Conservation (phyloP, 2,797 vertebrate genomes). For the Sphaeramia orbicularis region DNA sequence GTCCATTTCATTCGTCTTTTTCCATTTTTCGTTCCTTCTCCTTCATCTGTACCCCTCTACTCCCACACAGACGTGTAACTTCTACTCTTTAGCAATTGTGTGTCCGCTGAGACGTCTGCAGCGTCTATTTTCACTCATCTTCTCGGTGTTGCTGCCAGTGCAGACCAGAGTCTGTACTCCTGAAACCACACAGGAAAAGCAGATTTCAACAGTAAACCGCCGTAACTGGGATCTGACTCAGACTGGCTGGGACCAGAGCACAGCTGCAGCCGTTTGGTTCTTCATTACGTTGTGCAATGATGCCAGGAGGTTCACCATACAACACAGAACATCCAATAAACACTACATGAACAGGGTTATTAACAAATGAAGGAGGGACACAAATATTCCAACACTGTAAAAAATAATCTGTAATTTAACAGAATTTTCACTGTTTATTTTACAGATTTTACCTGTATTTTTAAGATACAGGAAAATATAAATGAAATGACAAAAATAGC, state of each 20-base stretch:
- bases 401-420: too few species aligned
- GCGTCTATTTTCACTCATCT: constrained; percentile 34
- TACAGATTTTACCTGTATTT: too few species aligned
- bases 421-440: too few species aligned
- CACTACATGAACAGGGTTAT: constrained; percentile 8
- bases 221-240: constrained; percentile 38
- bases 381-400: neutral
- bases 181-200: constrained; percentile 49
- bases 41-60: constrained; percentile 15
- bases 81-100: constrained; percentile 47
- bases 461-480: too few species aligned
- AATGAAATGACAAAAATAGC: too few species aligned
- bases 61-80: constrained; percentile 33
- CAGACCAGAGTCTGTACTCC: constrained; percentile 32
- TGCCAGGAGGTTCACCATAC: constrained; percentile 30
- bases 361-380: neutral
- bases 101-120: constrained; percentile 33
- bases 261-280: constrained; percentile 3
- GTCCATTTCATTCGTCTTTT: constrained; percentile 7
- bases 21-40: too few species aligned
- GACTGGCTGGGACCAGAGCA: constrained; percentile 30
- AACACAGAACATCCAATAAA: too few species aligned
- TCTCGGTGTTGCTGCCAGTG: constrained; percentile 22
- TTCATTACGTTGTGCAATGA: neutral
- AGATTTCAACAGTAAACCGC: constrained; percentile 33